Evolutionary conservation across 2,113 vertebrate species (phyloP), one percentile per base, ranked within the genome.

Genomic region (Salvelinus fontinalis): DNA sequence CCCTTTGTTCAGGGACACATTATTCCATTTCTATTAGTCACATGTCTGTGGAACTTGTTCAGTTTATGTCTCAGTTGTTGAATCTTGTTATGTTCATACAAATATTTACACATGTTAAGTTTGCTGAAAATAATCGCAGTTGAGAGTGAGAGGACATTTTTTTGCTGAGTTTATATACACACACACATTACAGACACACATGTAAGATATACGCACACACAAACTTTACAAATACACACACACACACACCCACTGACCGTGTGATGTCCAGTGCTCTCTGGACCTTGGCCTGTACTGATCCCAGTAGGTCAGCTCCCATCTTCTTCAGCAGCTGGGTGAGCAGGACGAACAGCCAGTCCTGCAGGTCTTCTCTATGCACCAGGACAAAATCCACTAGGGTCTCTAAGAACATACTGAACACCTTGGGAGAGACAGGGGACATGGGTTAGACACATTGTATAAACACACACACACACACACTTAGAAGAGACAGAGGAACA

Each of bases 331-430:
- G 92, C 83, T 99, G 97, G 0, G 97, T 99, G 80, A 99, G 93
- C 79, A 99, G 85, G 20, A 98, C 97, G 34, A 98, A 98, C 24
- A 99, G 85, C 97, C 97, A 99, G 87, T 99, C 97, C 83, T 97
- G 97, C 74, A 99, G 94, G 81, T 99, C 97, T 1, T 98, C 97
- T 88, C 97, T 99, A 83, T 99, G 97, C 73, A 99, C 96, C 83
- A 89, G 93, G 84, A 99, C 95, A 90, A 99, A 99, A 89, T 99
- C 97, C 39, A 99, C 97, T 69, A 99, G 92, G 0, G 97, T 99
- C 90, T 99, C 97, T 94, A 99, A 91, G 94, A 99, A 99, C 97
- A 99, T 98, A 87, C 97, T 99, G 94, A 99, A 99, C 34, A 99
- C 97, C 97, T 99, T 87, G 12, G 59, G 59, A 62, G 20, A 22